Base-by-base conservation (phyloP, 2,888 invertebrate genomes). In the Mechanitis mazaeus region DNA sequence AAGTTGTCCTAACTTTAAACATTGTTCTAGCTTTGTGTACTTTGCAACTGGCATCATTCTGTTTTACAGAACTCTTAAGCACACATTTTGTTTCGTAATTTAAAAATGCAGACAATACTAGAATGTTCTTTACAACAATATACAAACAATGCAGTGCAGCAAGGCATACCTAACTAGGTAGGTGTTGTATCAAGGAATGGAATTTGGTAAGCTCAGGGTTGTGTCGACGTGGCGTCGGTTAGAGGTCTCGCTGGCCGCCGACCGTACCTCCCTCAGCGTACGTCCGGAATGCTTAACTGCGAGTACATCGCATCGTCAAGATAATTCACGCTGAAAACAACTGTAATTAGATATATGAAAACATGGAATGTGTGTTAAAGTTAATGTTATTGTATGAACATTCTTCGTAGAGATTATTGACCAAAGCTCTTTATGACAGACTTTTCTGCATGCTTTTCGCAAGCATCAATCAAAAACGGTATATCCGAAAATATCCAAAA, bases 221-320 rank as follows among this genome's bases (percentile, higher is more conserved):
- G 77, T 80, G 74, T 73, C 77, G 76, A 71, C 75, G 79, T 47
- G 47, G 47, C 47, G 28, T 77, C 75, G 80, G 81, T 77, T 74
- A 65, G 75, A 73, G 76, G 76, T 76, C 75, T 79, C 20, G 20
- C 72, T 76, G 76, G 79, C 81, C 79, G 80, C 76, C 76, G 80
- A 78, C 83, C 80, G 72, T 74, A 71, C 79, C 76, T 77, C 73
- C 77, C 77, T 75, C 50, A 76, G 69, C 79, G 78, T 79, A 77
- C 77, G 77, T 68, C 74, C 70, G 83, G 85, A 85, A 88, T 87
- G 80, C 74, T 68, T 77, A 80, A 77, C 76, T 78, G 78, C 75
- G 74, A 77, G 74, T 79, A 76, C 77, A 77, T 80, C 75, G 71
- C 73, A 77, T 77, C 75, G 74, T 69, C 72, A 73, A 76, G 81